Evolutionary conservation across 2,113 vertebrate genomes (phyloP), one percentile per base, ranked within the genome.

Genomic region (Myiopsitta monachus): DNA sequence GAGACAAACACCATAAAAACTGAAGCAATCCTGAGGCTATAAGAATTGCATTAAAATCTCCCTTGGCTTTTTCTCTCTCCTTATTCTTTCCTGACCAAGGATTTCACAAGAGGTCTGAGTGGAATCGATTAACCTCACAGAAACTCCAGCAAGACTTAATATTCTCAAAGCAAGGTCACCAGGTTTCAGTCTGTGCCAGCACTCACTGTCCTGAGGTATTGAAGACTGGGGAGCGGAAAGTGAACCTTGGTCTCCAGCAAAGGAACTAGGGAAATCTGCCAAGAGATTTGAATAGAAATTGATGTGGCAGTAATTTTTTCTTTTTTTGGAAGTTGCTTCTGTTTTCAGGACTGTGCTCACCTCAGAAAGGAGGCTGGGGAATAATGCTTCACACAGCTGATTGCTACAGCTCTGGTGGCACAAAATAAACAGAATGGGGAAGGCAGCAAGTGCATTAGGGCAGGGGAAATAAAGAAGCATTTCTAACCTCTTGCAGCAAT

Each of bases 91-190:
- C 70, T 89, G 52, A 70, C 38, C 1, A 3, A 74, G 74, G 63
- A 89, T 94, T 96, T 96, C 91, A 87, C 14, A 55, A 89, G 86
- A 52, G 47, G 41, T n/a, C 83, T 84, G 92, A 96, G 88, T 90
- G 89, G 94, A 96, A 96, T 96, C 84, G 88, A 96, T 96, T 91
- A 96, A 95, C 95, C 96, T 96, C 94, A 89, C 62, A 89, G 93
- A 92, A 95, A 94, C 91, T 94, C 92, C 70, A 73, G 81, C 77
- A 89, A 89, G 94, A 63, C 94, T 96, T 94, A 85, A 94, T 95
- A 96, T 96, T 92, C 94, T 95, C 88, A 94, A 87, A 96, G 94
- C 80, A 73, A 96, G 95, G 94, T 96, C 92, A 90, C 92, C 38
- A 79, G 94, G 92, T 95, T 96, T 87, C 88, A 44, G 88, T 54